Base-by-base conservation (phyloP, 2,797 vertebrate species). In the Acestrorhynchus altus region DNA sequence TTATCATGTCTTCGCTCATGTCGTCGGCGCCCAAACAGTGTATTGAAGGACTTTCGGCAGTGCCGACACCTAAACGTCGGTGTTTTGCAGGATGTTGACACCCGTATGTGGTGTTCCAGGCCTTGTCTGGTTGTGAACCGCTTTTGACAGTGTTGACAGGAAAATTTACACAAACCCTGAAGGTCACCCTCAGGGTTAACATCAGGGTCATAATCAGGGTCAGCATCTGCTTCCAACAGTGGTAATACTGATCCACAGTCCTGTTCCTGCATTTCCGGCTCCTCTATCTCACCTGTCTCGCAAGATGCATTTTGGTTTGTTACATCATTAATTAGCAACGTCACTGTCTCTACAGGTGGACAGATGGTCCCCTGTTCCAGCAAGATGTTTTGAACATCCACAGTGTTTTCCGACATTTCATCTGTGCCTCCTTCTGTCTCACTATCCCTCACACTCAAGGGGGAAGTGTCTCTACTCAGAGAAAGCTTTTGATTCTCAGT, bases 61-160 rank as follows among this genome's bases (percentile, higher is more conserved):
- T 93, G 95, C 0, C 93, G 92, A 77, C 94, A 96, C 84, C 93
- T 95, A 87, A 93, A 93, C 1, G 92, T 85, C 0, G 94, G 93
- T 77, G 65, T 60, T 65, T 87, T 80, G 10, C 79, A 85, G 49
- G 85, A 84, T 4, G 26, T 73, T 8, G 93, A 90, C 12, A 93
- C 79, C 1, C 96, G 96, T 89, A 95, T 93, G 88, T 98, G 97
- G 31, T 90, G 93, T 22, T 98, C 95, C 0, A 98, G 92, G 10
- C 92, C 94, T 80, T 97, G 95, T 84, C 95, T 96, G 56, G 93
- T 96, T 56, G 91, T 91, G 49, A 98, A 99, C 80, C 90, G 94
- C 83, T 94, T 92, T 79, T 97, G 93, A 56, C 96, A 98, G 24
- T 95, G 93, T 66, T 95, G 94, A 84, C 96, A 98, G 1, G 94